Conservation (phyloP, 2,888 invertebrate genomes). For the Limnephilus auricula region DNA sequence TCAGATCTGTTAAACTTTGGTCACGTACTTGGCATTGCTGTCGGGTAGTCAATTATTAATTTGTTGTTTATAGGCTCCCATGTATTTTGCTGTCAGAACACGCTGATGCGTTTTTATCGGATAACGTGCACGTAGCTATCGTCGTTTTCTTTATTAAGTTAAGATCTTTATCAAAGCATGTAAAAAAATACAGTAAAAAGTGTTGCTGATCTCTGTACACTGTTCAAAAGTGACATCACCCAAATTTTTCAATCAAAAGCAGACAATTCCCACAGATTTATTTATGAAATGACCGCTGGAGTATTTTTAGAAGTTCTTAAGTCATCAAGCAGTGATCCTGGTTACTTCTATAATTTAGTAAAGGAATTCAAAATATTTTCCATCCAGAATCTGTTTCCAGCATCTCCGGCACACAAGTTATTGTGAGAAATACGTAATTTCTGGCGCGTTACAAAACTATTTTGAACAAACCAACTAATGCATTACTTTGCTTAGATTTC, state of each 20-base stretch:
- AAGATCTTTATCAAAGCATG: background rate
- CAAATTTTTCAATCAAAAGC: slow-evolving; percentile 22
- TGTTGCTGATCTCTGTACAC: background rate
- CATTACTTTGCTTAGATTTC: background rate
- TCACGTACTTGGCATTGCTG: background rate
- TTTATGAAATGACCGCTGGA: slow-evolving; percentile 35
- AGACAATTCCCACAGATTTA: slow-evolving; percentile 43
- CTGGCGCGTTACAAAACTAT: background rate
- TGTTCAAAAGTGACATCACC: slow-evolving; percentile 21
- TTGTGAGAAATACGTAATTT: background rate
- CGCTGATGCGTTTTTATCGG: background rate
- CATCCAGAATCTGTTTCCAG: background rate
- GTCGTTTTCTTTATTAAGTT: background rate
- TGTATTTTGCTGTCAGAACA: background rate
- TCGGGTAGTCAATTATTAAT: background rate
- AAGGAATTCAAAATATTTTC: background rate
- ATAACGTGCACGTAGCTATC: background rate
- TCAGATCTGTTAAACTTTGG: background rate
- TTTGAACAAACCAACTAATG: background rate
- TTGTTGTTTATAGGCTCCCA: background rate
- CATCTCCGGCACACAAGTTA: background rate
- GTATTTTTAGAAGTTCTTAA: slow-evolving; percentile 28
- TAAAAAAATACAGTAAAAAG: slow-evolving; percentile 21
- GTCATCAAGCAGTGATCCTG: background rate
- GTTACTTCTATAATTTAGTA: background rate